Base-by-base conservation (phyloP, 2,888 invertebrate genomes). In the Campoplex nolae region DNA sequence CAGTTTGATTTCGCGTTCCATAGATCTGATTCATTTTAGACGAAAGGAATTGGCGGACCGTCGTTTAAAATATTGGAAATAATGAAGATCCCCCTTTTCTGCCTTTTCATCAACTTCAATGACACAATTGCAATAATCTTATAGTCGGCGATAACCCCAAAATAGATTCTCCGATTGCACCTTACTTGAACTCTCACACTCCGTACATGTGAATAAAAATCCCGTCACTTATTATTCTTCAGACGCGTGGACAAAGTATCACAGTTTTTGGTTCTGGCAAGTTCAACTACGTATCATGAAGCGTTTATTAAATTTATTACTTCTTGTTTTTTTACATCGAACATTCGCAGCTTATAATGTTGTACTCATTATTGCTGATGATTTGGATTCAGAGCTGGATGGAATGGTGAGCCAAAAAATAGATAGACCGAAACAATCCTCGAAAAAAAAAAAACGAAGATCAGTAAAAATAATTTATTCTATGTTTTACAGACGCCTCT, bases 331-430 rank as follows among this genome's bases (percentile, higher is more conserved):
- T 67, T 38, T 51, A 9, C 54, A 54, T 13, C 23, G 13, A 58
- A 71, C 67, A 32, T 79, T 79, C 23, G 82, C 79, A 13, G 18
- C 82, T 51, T 67, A 51, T 48, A 98, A 98, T 95, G 96, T 98
- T 92, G 95, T 98, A 70, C 92, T 98, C 58, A 95, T 98, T 89
- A 92, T 98, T 77, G 97, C 97, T 0, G 98, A 98, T 93, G 98
- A 98, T 95, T 98, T 98, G 94, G 98, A 98, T 95, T 95, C 96
- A 3, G 95, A 96, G n/a, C 94, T 98, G 74, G 96, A 97, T 93
- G 97, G 98, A 76, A 96, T 98, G 96, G 97, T 97, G 95, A 95
- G 95, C 32, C 56, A 38, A 18, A n/a, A 48, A 48, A 58, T 8
- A 28, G 28, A 3, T 38, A 73, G 54, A 70, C 80, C 78, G 0